phyloP scores from a whole-genome alignment of 2,797 vertebrate species.

The Ammospiza maritima region DNA sequence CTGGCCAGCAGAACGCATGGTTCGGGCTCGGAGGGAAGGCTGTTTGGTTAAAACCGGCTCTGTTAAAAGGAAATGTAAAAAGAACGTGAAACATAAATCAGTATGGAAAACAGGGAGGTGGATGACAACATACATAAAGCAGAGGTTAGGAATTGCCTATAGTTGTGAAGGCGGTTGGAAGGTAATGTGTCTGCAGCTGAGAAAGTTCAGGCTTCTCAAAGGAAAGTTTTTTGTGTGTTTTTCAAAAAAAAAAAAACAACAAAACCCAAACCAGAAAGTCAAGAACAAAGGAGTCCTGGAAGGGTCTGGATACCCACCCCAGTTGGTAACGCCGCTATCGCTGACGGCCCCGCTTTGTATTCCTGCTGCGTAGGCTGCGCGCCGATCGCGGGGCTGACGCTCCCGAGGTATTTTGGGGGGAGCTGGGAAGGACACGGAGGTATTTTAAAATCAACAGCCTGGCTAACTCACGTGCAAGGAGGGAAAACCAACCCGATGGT shows the following conservation, averaged over 20 bases:
- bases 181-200: not conserved
- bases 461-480: fast-evolving
- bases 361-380: not conserved
- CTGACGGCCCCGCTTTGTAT: constrained; percentile 22
- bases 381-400: not conserved
- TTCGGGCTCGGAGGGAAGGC: not conserved
- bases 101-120: constrained; percentile 53
- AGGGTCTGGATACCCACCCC: constrained; percentile 40
- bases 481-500: not conserved
- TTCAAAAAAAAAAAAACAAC: not conserved
- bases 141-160: constrained; percentile 29
- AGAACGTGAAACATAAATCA: constrained; percentile 58
- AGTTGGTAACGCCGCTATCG: not conserved
- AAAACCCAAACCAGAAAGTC: constrained; percentile 20
- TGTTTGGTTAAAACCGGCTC: constrained; percentile 23
- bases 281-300: constrained; percentile 61
- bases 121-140: constrained; percentile 61
- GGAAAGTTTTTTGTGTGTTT: not conserved
- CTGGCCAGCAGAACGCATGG: constrained; percentile 25
- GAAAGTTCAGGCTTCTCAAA: constrained; percentile 42
- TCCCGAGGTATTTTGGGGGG: not conserved
- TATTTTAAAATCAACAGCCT: not conserved
- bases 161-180: not conserved
- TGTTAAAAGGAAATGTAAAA: constrained; percentile 61
- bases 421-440: not conserved